These are phyloP conservation scores for Progne subis DNA, from an alignment of 2,113 vertebrate genomes.

Conservation along the genomic window DNA sequence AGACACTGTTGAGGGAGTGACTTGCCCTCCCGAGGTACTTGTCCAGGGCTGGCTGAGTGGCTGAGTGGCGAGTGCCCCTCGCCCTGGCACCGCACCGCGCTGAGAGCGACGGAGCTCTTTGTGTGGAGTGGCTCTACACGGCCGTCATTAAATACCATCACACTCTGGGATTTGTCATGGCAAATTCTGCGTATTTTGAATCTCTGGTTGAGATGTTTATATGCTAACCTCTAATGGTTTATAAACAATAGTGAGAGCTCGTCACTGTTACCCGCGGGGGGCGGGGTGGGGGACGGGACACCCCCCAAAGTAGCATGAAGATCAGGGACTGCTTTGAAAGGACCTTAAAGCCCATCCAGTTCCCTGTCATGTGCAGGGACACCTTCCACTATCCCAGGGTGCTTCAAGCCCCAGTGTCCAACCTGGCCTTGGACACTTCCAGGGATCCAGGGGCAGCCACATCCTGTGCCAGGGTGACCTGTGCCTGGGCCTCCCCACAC, in stretches of 20 bases:
- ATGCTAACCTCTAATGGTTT: not conserved
- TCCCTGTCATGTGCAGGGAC: too few species aligned
- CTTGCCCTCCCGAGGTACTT: not conserved
- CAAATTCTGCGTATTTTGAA: not conserved
- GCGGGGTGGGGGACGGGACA: not conserved
- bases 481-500: not conserved
- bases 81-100: accelerated
- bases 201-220: not conserved
- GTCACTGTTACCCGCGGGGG: accelerated
- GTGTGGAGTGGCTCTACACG: not conserved
- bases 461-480: not conserved
- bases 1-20: not conserved
- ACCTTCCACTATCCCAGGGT: not conserved
- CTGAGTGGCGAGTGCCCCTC: not conserved
- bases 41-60: not conserved
- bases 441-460: not conserved
- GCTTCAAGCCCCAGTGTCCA: not conserved
- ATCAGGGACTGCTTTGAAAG: not conserved
- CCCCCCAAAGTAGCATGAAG: not conserved
- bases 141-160: not conserved
- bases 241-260: not conserved
- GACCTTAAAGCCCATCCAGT: not conserved
- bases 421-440: accelerated
- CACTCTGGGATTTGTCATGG: not conserved
- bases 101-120: not conserved